Base-by-base conservation (phyloP, 2,797 vertebrate genomes). In the Varecia variegata region DNA sequence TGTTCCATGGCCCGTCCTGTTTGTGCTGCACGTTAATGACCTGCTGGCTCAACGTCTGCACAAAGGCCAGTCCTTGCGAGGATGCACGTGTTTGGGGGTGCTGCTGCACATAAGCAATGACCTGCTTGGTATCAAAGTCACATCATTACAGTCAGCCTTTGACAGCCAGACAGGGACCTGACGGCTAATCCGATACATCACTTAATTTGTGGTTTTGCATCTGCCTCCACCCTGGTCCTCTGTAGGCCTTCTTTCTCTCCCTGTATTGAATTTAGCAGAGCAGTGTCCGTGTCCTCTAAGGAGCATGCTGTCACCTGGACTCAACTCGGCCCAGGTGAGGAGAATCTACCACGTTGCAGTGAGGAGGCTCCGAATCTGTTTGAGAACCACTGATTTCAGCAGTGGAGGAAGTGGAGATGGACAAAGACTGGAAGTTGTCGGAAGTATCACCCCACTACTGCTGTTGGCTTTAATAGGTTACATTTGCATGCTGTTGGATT, bases 121-220 rank as follows among this genome's bases (percentile, higher is more conserved):
- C 54, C 98, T 98, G 98, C 70, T 52, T 3, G 97, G 17, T 96
- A 98, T 97, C 98, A 96, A 93, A 98, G 96, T 94, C 98, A 97
- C 98, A 60, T 96, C 95, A 0, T 97, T 97, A 98, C 17, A 0
- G 89, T 92, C 96, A 68, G 95, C 60, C 94, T 94, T 74, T 97
- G 97, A 97, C 94, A 97, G 96, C 96, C 4, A 96, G 90, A 95
- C 0, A 0, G 97, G 92, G 90, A 89, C 86, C 97, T 95, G 94
- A 98, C 98, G 97, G 88, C 97, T 97, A 97, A 98, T 97, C 96
- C 71, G 86, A 97, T 35, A 47, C 21, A 21, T 89, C n/a, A 50
- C 73, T 95, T 84, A 45, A 97, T 98, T 97, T 98, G 96, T 32
- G 88, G 94, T 88, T 98, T 96, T 96, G 38, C 27, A 95, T 95